These are phyloP conservation scores for Indri indri DNA, from an alignment of 2,113 vertebrate species.

Conservation along the genomic window DNA sequence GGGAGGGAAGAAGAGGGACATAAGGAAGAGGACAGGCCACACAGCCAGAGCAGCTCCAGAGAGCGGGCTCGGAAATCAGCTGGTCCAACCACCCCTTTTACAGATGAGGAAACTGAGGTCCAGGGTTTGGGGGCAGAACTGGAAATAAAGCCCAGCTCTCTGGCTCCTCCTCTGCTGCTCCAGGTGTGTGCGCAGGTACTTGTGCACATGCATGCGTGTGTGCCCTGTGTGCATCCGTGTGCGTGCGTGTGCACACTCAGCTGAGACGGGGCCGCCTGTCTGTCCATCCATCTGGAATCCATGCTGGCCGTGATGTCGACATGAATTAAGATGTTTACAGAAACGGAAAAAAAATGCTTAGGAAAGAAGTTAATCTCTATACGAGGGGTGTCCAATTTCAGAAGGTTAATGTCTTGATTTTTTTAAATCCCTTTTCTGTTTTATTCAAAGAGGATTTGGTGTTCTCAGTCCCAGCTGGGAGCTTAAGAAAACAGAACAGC, in stretches of 20 bases:
- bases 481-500: constrained; percentile 54
- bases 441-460: constrained; percentile 78
- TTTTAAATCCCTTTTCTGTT: constrained; percentile 69
- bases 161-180: neutral
- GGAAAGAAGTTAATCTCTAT: constrained; percentile 73
- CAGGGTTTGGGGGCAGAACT: neutral
- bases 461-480: constrained; percentile 68
- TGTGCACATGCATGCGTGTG: too few species aligned
- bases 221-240: neutral
- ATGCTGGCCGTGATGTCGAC: neutral
- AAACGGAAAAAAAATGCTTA: constrained; percentile 51
- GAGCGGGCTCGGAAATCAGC: neutral
- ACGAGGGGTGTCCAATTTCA: constrained; percentile 43
- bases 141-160: neutral
- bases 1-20: neutral
- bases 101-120: neutral
- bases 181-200: neutral
- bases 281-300: constrained; percentile 46
- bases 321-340: constrained; percentile 72
- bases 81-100: neutral
- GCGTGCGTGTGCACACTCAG: accelerated
- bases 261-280: neutral
- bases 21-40: too few species aligned
- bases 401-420: constrained; percentile 78
- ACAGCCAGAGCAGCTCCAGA: neutral